Conservation (phyloP, 1,140 invertebrate genomes). For the Belonocnema kinseyi region DNA sequence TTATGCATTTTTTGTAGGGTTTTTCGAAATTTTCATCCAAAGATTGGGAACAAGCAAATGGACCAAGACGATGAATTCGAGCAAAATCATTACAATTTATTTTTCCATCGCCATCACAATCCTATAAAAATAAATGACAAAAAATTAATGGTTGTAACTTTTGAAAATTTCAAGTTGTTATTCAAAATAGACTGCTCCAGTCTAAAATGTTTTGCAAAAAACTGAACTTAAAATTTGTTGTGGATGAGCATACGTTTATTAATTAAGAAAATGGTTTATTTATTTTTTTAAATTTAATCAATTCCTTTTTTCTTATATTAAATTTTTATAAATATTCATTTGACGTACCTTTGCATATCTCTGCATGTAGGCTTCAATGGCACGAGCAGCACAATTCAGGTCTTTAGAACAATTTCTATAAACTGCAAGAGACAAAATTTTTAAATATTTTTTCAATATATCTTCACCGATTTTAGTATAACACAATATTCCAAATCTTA, state of each 20-base stretch:
- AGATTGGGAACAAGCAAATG: constrained; percentile 81
- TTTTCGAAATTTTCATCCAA: constrained; percentile 59
- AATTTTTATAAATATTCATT: neutral
- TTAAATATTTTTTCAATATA: too few species aligned
- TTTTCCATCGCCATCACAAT: constrained; percentile 85
- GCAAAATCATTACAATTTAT: constrained; percentile 89
- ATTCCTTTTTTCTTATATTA: neutral
- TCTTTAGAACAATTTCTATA: constrained; percentile 84
- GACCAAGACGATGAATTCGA: constrained; percentile 86
- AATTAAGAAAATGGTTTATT: too few species aligned
- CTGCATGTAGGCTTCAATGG: constrained; percentile 86
- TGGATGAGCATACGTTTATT: too few species aligned
- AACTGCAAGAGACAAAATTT: constrained; percentile 72
- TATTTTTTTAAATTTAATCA: too few species aligned
- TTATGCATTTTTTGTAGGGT: constrained; percentile 54
- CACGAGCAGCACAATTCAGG: constrained; percentile 82
- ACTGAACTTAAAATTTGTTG: too few species aligned
- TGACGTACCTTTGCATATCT: constrained; percentile 82
- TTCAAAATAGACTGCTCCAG: too few species aligned
- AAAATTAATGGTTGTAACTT: neutral
- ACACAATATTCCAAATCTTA: too few species aligned
- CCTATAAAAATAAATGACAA: constrained; percentile 73
- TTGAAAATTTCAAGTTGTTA: too few species aligned
- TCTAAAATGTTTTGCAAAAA: too few species aligned
- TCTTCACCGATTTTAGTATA: too few species aligned